Conservation (phyloP, 1,140 invertebrate species). For the Neodiprion fabricii region DNA sequence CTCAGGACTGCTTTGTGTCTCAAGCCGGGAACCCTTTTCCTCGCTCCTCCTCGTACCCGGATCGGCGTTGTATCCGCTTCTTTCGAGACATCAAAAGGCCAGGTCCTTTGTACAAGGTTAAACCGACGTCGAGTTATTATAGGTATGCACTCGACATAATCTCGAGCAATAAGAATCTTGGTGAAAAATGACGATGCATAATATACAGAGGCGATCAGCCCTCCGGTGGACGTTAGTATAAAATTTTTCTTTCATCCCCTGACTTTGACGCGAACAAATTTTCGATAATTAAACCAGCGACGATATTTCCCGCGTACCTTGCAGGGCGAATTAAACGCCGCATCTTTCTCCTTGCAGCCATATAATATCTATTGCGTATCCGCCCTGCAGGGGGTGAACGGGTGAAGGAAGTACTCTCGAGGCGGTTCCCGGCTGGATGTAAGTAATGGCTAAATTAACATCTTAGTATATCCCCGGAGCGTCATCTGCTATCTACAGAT, state of each 20-base stretch:
- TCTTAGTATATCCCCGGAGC: conserved; percentile 54
- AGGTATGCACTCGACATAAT: too few relatives aligned
- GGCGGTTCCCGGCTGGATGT: conserved; percentile 34
- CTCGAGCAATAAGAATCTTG: too few relatives aligned
- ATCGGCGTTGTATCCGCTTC: neutral
- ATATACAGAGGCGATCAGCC: too few relatives aligned
- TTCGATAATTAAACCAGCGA: too few relatives aligned
- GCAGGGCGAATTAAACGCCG: too few relatives aligned
- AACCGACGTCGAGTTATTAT: neutral
- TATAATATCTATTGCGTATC: neutral
- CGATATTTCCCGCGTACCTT: too few relatives aligned
- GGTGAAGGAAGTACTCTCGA: conserved; percentile 15
- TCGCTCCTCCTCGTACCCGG: neutral
- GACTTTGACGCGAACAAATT: too few relatives aligned
- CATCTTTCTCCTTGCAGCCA: too few relatives aligned
- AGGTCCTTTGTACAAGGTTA: neutral
- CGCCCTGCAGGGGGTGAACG: neutral
- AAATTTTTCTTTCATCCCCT: too few relatives aligned
- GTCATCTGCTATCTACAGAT: conserved; percentile 55
- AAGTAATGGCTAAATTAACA: conserved; percentile 60
- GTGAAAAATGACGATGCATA: too few relatives aligned
- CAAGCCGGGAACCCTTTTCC: neutral
- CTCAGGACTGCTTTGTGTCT: neutral
- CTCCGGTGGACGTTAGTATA: too few relatives aligned
- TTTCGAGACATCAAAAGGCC: neutral